Conservation (phyloP, 2,797 vertebrate species). For the Mus spretus region DNA sequence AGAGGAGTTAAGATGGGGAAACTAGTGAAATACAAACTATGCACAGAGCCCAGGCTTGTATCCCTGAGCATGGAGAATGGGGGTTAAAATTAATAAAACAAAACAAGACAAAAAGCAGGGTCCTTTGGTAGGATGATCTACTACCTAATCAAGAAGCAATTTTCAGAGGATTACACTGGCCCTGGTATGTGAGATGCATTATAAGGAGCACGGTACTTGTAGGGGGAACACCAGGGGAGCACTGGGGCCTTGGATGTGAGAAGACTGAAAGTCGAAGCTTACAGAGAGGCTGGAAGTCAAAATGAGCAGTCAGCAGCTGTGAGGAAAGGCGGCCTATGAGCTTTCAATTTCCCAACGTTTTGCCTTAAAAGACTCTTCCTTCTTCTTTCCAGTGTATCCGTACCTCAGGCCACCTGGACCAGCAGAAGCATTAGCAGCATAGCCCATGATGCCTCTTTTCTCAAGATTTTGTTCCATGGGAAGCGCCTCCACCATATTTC, state of each 20-base stretch:
- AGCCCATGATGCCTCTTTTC: neutral
- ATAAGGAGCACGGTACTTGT: neutral
- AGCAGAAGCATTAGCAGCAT: neutral
- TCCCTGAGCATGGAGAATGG: neutral
- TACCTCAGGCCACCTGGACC: neutral
- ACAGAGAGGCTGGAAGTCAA: conserved; percentile 12
- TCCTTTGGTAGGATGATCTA: neutral
- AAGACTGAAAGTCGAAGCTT: neutral
- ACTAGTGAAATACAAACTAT: neutral
- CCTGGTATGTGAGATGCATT: neutral
- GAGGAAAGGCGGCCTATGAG: neutral
- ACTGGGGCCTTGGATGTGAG: neutral
- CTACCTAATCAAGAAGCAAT: conserved; percentile 3
- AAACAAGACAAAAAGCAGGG: conserved; percentile 22
- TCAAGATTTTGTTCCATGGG: neutral
- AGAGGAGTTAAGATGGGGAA: fast-evolving
- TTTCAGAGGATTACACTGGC: neutral
- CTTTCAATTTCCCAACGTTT: neutral
- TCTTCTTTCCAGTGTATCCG: neutral
- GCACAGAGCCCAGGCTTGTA: neutral
- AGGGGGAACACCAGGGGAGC: neutral
- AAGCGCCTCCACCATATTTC: neutral
- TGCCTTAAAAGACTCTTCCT: neutral
- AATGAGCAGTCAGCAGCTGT: neutral
- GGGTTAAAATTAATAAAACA: conserved; percentile 26